Conservation (phyloP, 2,113 vertebrate species). For the Apeltes quadracus region DNA sequence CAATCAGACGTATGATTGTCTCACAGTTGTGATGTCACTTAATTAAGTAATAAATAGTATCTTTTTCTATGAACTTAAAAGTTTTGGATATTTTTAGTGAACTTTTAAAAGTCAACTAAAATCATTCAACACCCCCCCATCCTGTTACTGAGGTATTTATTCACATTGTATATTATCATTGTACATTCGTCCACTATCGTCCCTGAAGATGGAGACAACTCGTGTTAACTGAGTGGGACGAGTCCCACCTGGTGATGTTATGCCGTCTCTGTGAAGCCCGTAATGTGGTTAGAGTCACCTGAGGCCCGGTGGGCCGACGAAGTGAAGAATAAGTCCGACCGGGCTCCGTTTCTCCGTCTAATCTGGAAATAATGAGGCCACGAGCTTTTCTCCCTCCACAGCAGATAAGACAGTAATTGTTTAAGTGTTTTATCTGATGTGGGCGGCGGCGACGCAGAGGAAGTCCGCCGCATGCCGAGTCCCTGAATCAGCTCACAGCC, state of each 20-base stretch:
- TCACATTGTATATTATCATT: too few relatives aligned
- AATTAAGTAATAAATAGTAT: too few relatives aligned
- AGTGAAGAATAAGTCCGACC: conserved; percentile 46
- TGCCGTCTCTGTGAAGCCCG: conserved; percentile 38
- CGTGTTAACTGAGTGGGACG: neutral
- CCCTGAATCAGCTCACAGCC: conserved; percentile 23
- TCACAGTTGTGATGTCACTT: too few relatives aligned
- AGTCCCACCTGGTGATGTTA: conserved; percentile 21
- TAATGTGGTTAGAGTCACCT: conserved; percentile 65
- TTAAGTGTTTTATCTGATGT: conserved; percentile 81
- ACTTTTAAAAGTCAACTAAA: too few relatives aligned
- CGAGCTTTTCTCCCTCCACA: conserved; percentile 66
- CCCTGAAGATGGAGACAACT: neutral
- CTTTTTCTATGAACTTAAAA: neutral
- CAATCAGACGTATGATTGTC: too few relatives aligned
- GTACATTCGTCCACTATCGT: too few relatives aligned
- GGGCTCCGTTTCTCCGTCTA: conserved; percentile 63
- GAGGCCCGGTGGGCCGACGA: conserved; percentile 46
- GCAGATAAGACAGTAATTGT: conserved; percentile 81
- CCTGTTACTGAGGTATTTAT: too few relatives aligned
- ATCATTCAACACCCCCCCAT: too few relatives aligned
- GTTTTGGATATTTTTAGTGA: too few relatives aligned
- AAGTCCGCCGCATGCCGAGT: conserved; percentile 43
- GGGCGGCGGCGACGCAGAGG: conserved; percentile 49
- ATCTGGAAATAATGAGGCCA: conserved; percentile 78